Conservation (phyloP, 2,113 vertebrate genomes). For the Zosterops borbonicus region DNA sequence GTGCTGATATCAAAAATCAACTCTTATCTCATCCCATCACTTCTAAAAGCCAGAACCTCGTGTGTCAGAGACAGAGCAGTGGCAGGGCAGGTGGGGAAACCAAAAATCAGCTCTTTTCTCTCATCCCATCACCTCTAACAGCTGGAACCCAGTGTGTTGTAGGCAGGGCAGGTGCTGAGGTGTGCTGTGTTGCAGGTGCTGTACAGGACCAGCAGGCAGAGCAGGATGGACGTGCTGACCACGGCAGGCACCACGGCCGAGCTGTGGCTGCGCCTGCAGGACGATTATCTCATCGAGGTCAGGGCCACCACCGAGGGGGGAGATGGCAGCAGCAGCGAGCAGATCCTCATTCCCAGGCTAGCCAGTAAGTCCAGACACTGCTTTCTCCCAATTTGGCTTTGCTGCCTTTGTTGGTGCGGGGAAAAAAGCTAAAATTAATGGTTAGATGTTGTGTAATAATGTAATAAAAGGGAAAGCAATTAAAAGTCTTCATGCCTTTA, state of each 20-base stretch:
- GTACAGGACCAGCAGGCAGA: slow-evolving; percentile 83
- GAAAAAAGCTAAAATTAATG: not conserved
- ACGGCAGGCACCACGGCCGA: slow-evolving; percentile 83
- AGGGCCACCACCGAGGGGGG: slow-evolving; percentile 86
- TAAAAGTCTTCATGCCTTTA: not conserved
- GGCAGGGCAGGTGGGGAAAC: no score
- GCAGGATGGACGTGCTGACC: slow-evolving; percentile 68
- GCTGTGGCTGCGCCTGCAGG: slow-evolving; percentile 79
- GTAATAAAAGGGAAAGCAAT: slow-evolving; percentile 25
- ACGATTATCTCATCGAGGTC: slow-evolving; percentile 91
- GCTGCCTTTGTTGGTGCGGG: not conserved
- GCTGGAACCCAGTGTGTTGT: no score
- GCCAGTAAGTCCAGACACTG: slow-evolving; percentile 60
- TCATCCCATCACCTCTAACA: no score
- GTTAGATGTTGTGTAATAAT: not conserved
- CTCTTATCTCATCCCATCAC: no score
- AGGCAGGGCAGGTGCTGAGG: not conserved
- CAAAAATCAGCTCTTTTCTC: no score
- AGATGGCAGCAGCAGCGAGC: slow-evolving; percentile 86
- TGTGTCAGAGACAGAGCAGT: no score
- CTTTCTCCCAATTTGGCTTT: not conserved
- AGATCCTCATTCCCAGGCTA: slow-evolving; percentile 89
- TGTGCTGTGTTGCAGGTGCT: slow-evolving; percentile 76
- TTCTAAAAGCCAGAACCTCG: no score
- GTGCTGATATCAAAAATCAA: no score